phyloP scores from a whole-genome alignment of 2,888 invertebrate genomes.

The Sphaerophoria rueppellii region DNA sequence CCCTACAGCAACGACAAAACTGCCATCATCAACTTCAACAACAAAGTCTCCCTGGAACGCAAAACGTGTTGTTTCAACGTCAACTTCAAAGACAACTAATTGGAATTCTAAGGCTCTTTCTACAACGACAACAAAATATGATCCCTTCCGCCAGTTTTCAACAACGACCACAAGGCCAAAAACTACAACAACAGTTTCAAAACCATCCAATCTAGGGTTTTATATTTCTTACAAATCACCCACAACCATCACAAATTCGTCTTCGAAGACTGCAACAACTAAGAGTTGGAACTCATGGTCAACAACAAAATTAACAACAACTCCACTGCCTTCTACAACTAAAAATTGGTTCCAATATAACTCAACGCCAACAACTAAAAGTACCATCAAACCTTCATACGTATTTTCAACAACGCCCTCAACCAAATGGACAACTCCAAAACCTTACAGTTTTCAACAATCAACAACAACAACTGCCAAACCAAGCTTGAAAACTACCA shows the following conservation, averaged over 20 bases:
- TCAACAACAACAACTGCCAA: background rate
- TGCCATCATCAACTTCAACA: background rate
- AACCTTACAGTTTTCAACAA: background rate
- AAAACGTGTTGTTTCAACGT: background rate
- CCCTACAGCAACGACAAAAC: background rate
- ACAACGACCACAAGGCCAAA: conserved; percentile 21
- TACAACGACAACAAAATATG: conserved; percentile 11
- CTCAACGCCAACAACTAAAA: background rate
- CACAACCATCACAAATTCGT: background rate
- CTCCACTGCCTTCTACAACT: background rate
- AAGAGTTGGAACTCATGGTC: background rate
- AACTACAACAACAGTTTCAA: background rate
- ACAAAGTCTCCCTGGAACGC: conserved; percentile 5
- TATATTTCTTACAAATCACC: conserved; percentile 9
- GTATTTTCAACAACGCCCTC: background rate
- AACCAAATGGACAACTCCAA: conserved; percentile 15
- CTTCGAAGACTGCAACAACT: background rate
- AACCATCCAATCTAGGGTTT: background rate
- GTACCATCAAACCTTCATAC: conserved; percentile 5
- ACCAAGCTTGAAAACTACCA: background rate
- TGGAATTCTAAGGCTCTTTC: no score
- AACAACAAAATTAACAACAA: conserved; percentile 6
- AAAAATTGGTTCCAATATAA: background rate
- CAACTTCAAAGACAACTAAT: background rate
- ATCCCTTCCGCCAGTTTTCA: conserved; percentile 27